Evolutionary conservation across 2,888 invertebrate genomes (phyloP).

Genomic region (Drosophila acutilabella): DNA sequence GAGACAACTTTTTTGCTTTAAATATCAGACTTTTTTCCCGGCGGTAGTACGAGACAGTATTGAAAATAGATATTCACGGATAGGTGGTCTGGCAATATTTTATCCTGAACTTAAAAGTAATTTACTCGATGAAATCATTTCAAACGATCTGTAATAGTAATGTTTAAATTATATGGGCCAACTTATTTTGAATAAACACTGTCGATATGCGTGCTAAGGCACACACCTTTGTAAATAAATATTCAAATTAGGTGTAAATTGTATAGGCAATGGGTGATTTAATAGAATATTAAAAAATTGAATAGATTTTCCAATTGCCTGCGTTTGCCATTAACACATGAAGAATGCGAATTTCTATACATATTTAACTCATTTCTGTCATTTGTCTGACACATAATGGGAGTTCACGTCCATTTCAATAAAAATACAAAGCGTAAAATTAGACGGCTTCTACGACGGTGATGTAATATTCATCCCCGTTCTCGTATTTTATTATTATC

Average conservation of each 20-base stretch:
- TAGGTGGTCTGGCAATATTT: too few relatives aligned
- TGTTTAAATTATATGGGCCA: too few relatives aligned
- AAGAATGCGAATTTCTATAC: slow-evolving; percentile 34
- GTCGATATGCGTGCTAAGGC: slow-evolving; percentile 1
- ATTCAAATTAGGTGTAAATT: slow-evolving; percentile 77
- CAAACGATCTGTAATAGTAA: too few relatives aligned
- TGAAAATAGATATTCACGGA: too few relatives aligned
- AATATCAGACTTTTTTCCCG: too few relatives aligned
- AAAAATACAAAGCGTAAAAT: slow-evolving; percentile 67
- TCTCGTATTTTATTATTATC: slow-evolving; percentile 5
- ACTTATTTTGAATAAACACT: too few relatives aligned
- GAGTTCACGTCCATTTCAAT: slow-evolving; percentile 34
- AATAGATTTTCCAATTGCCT: slow-evolving; percentile 84
- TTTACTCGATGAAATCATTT: too few relatives aligned
- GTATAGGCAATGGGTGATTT: slow-evolving; percentile 82
- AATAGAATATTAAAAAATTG: slow-evolving; percentile 82
- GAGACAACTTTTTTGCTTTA: too few relatives aligned
- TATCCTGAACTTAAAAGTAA: too few relatives aligned
- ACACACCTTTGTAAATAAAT: slow-evolving; percentile 10
- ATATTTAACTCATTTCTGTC: too few relatives aligned
- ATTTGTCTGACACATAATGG: slow-evolving; percentile 35
- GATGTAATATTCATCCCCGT: slow-evolving; percentile 31
- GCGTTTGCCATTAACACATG: slow-evolving; percentile 82
- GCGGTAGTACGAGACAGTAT: too few relatives aligned
- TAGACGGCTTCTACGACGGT: slow-evolving; percentile 45